Evolutionary conservation across 2,113 vertebrate species (phyloP), one percentile per base, ranked within the genome.

Genomic region (Trogon surrucura): DNA sequence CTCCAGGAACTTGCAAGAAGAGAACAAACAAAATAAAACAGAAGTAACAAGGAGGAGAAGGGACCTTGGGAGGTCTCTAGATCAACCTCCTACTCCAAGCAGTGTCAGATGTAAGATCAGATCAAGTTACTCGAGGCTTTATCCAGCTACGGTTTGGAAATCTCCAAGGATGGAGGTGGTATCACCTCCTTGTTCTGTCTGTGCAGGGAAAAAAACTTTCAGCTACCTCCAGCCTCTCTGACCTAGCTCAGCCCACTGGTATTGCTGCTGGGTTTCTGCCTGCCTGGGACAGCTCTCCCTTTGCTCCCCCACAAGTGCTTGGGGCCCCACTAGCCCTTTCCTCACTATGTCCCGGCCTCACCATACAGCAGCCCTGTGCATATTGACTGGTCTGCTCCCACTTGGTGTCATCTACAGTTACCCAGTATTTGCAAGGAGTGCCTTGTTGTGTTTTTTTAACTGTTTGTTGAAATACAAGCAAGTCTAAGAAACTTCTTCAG

Each of bases 161-260:
- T 62, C 27, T 64, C 15, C 29, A 65, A 47, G 64, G 22, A 29
- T 0, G 0, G n/a, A 45, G 6, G 4, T 25, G 32, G 2, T 29
- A 74, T 47, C 20, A 23, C 11, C 4, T 58, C 18, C 4, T 8
- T 27, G 11, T 56, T 60, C 27, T 73, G 15, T 23, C 7, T 1
- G 3, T 17, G 18, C 8, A 2, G 5, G 14, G 30, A 5, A n/a
- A 67, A 88, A 72, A 44, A 11, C 2, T 19, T 38, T 29, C 16
- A 2, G 10, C 16, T n/a, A 7, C 7, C 32, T 53, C 14, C 57
- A 47, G 30, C 18, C 7, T 23, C 6, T 4, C 30, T 29, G 48
- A 18, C 23, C 22, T 20, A 10, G 25, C 56, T 70, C 20, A 32
- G 12, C 19, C 8, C 44, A 26, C 25, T 1, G 5, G 25, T 66